phyloP scores from a whole-genome alignment of 2,113 vertebrate species.

The Odobenus rosmarus region DNA sequence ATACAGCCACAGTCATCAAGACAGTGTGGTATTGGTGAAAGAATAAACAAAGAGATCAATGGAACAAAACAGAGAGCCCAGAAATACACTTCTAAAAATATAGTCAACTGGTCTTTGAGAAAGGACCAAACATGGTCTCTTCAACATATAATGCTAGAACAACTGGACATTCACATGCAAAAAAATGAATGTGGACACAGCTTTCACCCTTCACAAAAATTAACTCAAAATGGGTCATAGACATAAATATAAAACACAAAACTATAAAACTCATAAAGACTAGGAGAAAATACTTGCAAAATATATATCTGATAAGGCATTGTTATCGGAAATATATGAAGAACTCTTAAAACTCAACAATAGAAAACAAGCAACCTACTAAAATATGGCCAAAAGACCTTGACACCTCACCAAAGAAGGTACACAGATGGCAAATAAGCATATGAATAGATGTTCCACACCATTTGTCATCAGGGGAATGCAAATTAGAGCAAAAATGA shows the following conservation, averaged over 20 bases:
- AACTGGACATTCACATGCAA: not conserved
- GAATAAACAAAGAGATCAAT: not conserved
- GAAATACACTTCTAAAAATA: not conserved
- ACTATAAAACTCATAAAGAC: not conserved
- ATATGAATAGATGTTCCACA: not conserved
- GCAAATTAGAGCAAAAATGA: not conserved
- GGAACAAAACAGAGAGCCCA: not conserved
- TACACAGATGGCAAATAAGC: not conserved
- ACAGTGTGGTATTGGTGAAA: not conserved
- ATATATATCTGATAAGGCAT: not conserved
- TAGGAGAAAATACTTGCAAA: not conserved
- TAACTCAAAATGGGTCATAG: not conserved
- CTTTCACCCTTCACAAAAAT: not conserved
- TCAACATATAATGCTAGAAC: not conserved
- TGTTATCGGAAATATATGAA: not conserved
- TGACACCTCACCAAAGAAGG: not conserved
- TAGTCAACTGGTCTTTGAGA: not conserved
- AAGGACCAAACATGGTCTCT: not conserved
- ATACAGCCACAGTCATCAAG: not conserved
- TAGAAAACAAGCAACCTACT: not conserved
- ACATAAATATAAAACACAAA: not conserved
- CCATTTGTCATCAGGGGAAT: not conserved
- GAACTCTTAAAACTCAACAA: not conserved
- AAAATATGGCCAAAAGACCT: not conserved
- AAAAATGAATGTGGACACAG: not conserved